Conservation (phyloP, 2,113 vertebrate genomes). For the Lophochroa leadbeateri region DNA sequence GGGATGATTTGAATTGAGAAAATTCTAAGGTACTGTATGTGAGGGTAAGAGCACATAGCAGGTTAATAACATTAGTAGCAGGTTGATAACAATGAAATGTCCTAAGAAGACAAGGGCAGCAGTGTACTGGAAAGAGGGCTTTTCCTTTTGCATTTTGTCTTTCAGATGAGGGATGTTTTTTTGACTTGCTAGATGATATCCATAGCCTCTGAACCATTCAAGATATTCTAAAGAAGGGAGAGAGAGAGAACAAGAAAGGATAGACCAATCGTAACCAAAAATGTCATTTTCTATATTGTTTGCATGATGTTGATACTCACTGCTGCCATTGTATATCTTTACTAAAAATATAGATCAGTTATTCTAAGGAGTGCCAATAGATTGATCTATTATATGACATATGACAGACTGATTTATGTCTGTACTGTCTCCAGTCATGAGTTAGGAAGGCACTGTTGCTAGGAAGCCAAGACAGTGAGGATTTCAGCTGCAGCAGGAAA, state of each 20-base stretch:
- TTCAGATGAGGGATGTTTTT: not conserved
- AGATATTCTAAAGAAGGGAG: not conserved
- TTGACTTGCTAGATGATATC: not conserved
- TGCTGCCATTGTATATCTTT: not conserved
- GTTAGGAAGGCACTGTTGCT: conserved; percentile 34
- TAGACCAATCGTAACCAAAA: not conserved
- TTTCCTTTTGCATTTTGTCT: not conserved
- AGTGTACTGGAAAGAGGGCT: rapidly evolving
- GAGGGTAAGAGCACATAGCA: not conserved
- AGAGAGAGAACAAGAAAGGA: not conserved
- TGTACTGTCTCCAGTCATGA: not conserved
- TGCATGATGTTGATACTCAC: rapidly evolving
- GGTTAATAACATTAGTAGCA: too few species aligned
- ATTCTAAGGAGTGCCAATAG: not conserved
- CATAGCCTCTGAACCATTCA: not conserved
- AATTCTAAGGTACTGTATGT: not conserved
- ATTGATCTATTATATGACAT: not conserved
- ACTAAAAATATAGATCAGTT: not conserved
- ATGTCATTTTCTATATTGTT: not conserved
- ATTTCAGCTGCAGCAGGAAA: conserved; percentile 5
- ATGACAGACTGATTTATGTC: not conserved
- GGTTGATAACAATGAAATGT: not conserved
- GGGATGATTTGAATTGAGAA: not conserved
- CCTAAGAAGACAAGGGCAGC: not conserved
- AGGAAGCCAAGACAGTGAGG: conserved; percentile 35